phyloP scores from a whole-genome alignment of 2,888 invertebrate genomes.

The Thera britannica region DNA sequence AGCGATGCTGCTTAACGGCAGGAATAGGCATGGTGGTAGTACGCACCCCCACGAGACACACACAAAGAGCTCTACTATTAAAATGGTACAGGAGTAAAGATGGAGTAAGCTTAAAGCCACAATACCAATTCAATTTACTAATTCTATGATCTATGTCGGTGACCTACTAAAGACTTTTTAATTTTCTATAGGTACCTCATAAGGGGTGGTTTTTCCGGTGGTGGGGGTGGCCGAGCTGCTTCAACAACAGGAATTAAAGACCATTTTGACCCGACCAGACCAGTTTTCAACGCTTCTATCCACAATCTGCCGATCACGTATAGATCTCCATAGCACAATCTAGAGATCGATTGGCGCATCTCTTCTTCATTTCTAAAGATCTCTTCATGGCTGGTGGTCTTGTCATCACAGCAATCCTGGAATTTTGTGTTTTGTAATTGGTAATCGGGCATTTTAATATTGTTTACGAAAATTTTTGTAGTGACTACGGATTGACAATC shows the following conservation, averaged over 20 bases:
- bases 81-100: no score
- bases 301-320: conserved; percentile 60
- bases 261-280: conserved; percentile 57
- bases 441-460: conserved; percentile 24
- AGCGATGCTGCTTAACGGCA: no score
- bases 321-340: conserved; percentile 53
- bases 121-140: no score
- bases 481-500: conserved; percentile 17
- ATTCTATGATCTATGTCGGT: no score
- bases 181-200: conserved; percentile 50
- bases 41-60: no score
- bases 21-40: no score
- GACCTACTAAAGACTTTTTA: no score
- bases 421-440: conserved; percentile 2
- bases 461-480: conserved; percentile 47
- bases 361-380: conserved; percentile 7
- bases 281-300: conserved; percentile 53
- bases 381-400: background rate
- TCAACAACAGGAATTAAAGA: conserved; percentile 56
- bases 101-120: no score
- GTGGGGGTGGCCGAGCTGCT: conserved; percentile 44
- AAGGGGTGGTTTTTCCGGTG: conserved; percentile 58
- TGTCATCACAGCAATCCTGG: background rate
- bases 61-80: no score
- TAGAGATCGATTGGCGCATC: conserved; percentile 3